phyloP scores from a whole-genome alignment of 92 coral and sea anemone genomes.

The Virgularia gustaviana region DNA sequence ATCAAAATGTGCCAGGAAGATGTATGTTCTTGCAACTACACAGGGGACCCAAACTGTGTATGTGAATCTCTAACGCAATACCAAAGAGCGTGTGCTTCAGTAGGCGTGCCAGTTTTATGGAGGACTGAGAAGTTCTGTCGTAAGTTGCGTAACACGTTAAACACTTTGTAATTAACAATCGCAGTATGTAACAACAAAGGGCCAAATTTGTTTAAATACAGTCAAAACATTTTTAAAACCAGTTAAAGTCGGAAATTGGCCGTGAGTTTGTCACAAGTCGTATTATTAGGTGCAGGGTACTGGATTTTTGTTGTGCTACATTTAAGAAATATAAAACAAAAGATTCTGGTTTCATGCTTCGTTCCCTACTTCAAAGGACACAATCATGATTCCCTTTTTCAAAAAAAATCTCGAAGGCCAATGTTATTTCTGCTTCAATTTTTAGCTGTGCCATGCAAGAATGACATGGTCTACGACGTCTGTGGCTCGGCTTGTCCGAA shows the following conservation, averaged over 20 bases:
- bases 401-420: too few species aligned
- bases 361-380: too few species aligned
- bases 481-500: slow-evolving; percentile 70
- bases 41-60: slow-evolving; percentile 63
- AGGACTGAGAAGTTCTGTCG: slow-evolving; percentile 62
- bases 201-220: background rate
- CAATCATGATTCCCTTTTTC: too few species aligned
- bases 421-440: too few species aligned
- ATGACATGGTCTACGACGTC: slow-evolving; percentile 56
- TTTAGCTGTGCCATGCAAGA: slow-evolving; percentile 60
- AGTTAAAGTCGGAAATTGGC: background rate
- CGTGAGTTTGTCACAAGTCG: too few species aligned
- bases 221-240: background rate
- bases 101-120: slow-evolving; percentile 61
- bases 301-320: too few species aligned
- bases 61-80: slow-evolving; percentile 72
- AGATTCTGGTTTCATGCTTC: too few species aligned
- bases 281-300: too few species aligned
- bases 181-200: background rate
- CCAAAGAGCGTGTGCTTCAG: slow-evolving; percentile 73
- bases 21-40: slow-evolving; percentile 68
- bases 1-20: slow-evolving; percentile 59
- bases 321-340: too few species aligned
- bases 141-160: slow-evolving; percentile 53
- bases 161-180: background rate